Percentiles rank a stretch among this genome's conserved stretches.
These are phyloP conservation scores for Pseudoips prasinana DNA, from an alignment of 2,888 invertebrate species.

Conservation along the genomic window DNA sequence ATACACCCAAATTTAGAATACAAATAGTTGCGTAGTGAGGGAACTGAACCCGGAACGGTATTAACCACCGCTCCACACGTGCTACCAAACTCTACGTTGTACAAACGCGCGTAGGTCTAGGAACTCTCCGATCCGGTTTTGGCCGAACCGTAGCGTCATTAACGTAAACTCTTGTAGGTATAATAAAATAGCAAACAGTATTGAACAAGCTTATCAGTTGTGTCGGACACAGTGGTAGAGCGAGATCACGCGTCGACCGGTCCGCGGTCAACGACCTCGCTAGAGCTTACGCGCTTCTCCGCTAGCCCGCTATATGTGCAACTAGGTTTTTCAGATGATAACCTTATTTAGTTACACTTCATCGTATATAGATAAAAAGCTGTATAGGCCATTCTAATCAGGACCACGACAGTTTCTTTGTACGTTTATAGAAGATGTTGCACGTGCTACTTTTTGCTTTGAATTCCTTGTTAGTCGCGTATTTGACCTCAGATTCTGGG, in stretches of 20 bases:
- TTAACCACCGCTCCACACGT: no score
- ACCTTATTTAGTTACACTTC: conserved; percentile 46
- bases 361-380: conserved; percentile 20
- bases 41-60: no score
- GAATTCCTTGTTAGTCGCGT: no score
- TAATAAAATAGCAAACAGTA: conserved; percentile 47
- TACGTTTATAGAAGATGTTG: no score
- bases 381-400: conserved; percentile 13
- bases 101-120: no score
- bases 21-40: no score
- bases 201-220: conserved; percentile 45
- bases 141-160: conserved; percentile 15
- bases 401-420: conserved; percentile 4
- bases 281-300: conserved; percentile 50
- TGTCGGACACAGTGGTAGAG: conserved; percentile 46
- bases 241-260: conserved; percentile 63
- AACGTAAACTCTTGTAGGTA: conserved; percentile 26
- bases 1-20: no score
- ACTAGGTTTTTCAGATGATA: conserved; percentile 56
- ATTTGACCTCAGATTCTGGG: no score
- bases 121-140: conserved; percentile 23
- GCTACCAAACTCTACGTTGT: no score
- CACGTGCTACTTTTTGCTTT: no score
- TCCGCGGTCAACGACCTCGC: conserved; percentile 62
- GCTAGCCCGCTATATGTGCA: conserved; percentile 53